A percentile compares a stretch with the other conserved stretches of the same genome.
Conservation (phyloP, 2,797 vertebrate genomes). For the Schizothorax lantsangensis region DNA sequence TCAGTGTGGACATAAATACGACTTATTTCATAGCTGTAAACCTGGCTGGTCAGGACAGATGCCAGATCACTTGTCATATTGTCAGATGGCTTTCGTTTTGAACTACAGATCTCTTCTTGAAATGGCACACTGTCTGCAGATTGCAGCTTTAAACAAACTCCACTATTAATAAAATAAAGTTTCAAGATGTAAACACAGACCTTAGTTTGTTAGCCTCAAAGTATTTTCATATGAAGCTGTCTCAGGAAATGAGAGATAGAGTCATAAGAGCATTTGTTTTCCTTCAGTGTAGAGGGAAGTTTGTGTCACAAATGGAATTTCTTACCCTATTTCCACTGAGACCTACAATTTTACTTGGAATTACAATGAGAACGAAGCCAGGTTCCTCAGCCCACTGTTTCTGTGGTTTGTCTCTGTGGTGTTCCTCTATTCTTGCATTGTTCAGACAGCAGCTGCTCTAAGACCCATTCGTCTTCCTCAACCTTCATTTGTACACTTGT, state of each 20-base stretch:
- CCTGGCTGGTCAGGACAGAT: neutral
- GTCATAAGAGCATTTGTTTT: constrained; percentile 61
- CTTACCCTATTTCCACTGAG: constrained; percentile 46
- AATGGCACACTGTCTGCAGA: neutral
- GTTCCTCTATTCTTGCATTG: constrained; percentile 45
- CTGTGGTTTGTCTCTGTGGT: constrained; percentile 14
- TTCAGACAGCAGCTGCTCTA: constrained; percentile 10
- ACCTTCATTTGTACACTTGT: constrained; percentile 18
- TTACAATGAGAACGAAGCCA: constrained; percentile 32
- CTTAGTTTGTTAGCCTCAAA: constrained; percentile 6
- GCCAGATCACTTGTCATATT: neutral
- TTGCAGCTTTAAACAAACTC: constrained; percentile 4
- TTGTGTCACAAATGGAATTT: constrained; percentile 39
- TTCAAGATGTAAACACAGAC: constrained; percentile 5
- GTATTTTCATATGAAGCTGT: constrained; percentile 7
- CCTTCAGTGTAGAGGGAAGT: constrained; percentile 30
- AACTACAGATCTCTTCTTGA: neutral
- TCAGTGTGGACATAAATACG: neutral
- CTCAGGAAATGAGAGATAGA: neutral
- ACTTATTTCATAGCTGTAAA: neutral
- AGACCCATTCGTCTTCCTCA: constrained; percentile 20
- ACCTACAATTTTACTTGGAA: constrained; percentile 62
- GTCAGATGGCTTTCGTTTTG: neutral
- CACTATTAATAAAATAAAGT: constrained; percentile 3
- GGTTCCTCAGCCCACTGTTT: neutral